Base-by-base conservation (phyloP, 2,888 invertebrate genomes). In the Tenthredo livida region DNA sequence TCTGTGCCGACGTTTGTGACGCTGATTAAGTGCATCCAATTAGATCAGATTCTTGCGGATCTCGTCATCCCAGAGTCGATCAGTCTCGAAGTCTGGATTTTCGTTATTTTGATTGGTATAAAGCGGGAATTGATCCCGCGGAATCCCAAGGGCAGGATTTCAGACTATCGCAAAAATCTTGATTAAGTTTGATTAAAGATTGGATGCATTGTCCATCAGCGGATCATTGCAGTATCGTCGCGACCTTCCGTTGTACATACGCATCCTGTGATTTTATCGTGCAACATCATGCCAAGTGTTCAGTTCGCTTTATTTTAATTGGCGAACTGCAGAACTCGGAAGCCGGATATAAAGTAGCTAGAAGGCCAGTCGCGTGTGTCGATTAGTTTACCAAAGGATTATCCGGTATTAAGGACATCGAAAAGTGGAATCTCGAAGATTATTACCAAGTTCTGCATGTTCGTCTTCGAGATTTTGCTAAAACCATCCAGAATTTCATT, bases 241-340 rank as follows among this genome's bases (percentile, higher is more conserved):
- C 15, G 67, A 67, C 29, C 67, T 67, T 33, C 17, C 17, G 10
- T 67, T 17, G n/a, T n/a, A n/a, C n/a, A n/a, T n/a, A 47, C 10
- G 17, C 33, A 50, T 50, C 54, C 17, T 77, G 77, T 77, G 77
- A 77, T 54, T 77, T 25, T 12, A 43, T 15, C 77, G 50, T 77
- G 77, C 50, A 17, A 17, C 77, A 43, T 72, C 43, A 29, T 72
- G 37, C 40, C 9, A 72, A 72, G 72, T 72, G 72, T n/a, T 40
- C 21, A 25, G 40, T 70, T 70, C n/a, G 70, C 33, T 70, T 70
- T n/a, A 37, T 1, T 40, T 15, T 21, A 72, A 72, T 43, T 72
- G 6, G n/a, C 43, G 33, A 29, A 33, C 25, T 25, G 37, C n/a
- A 40, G 40, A 72, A 21, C 5, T 9, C 70, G 15, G 12, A 43